These are phyloP conservation scores for Cyanistes caeruleus DNA, from an alignment of 2,113 vertebrate genomes.

Conservation along the genomic window DNA sequence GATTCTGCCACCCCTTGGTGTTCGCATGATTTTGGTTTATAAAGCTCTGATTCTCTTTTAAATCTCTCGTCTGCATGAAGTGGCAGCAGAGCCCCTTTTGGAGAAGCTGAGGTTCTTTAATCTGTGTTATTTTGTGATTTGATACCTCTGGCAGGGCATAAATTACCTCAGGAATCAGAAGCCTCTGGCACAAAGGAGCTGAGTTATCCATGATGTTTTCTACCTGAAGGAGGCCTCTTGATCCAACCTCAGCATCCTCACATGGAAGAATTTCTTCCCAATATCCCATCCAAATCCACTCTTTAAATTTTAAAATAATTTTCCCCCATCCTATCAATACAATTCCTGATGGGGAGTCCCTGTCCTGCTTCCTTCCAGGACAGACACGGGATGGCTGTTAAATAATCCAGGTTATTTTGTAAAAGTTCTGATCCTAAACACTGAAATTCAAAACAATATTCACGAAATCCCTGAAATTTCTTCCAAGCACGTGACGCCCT, in stretches of 20 bases:
- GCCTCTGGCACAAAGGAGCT: not conserved
- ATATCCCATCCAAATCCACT: not conserved
- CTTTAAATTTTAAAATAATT: not conserved
- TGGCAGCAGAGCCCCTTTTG: not conserved
- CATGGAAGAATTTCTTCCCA: not conserved
- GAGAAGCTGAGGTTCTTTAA: not conserved
- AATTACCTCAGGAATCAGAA: not conserved
- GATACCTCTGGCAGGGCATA: not conserved
- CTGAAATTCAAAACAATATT: not conserved
- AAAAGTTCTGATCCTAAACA: not conserved
- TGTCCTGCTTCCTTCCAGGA: rapidly evolving
- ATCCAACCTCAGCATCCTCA: not conserved
- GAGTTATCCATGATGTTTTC: not conserved
- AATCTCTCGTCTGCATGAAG: not conserved
- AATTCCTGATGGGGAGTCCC: not conserved
- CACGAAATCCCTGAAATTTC: not conserved
- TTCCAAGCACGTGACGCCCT: too few relatives aligned
- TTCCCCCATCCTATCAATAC: rapidly evolving
- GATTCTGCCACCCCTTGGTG: not conserved
- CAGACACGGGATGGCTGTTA: too few relatives aligned
- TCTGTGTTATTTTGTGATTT: too few relatives aligned
- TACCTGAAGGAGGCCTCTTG: not conserved
- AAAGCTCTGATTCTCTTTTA: not conserved
- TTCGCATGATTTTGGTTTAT: rapidly evolving
- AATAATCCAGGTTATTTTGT: not conserved